Evolutionary conservation across 1,140 invertebrate species (phyloP).

Genomic region (Danaus melanippus): DNA sequence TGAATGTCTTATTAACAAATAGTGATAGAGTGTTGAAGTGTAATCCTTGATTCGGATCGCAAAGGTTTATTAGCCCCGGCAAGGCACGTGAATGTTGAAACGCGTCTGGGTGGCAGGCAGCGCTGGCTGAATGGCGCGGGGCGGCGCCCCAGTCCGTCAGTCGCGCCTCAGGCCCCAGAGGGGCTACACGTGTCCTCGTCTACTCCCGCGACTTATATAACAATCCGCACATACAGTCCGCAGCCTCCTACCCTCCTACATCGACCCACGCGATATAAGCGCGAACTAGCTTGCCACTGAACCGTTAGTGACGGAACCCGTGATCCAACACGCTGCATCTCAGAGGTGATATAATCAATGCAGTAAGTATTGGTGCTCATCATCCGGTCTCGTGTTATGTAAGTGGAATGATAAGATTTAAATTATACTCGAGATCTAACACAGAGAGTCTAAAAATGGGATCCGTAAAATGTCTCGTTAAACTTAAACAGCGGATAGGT

Average conservation of each 20-base stretch:
- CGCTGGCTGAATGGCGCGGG: slow-evolving; percentile 49
- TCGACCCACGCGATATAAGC: slow-evolving; percentile 41
- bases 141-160: slow-evolving; percentile 55
- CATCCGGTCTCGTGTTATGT: slow-evolving; percentile 35
- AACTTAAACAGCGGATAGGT: too few relatives aligned
- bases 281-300: slow-evolving; percentile 22
- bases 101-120: slow-evolving; percentile 46
- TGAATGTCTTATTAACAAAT: background rate
- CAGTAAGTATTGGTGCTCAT: slow-evolving; percentile 59
- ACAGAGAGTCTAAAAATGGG: too few relatives aligned
- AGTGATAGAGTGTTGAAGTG: slow-evolving; percentile 7
- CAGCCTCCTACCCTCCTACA: slow-evolving; percentile 51
- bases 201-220: slow-evolving; percentile 65
- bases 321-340: slow-evolving; percentile 40
- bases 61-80: slow-evolving; percentile 56
- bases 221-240: slow-evolving; percentile 63
- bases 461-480: too few relatives aligned
- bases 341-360: slow-evolving; percentile 67
- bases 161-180: slow-evolving; percentile 57
- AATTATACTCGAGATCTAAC: too few relatives aligned
- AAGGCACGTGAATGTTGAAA: slow-evolving; percentile 61
- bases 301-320: slow-evolving; percentile 26
- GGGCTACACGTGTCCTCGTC: slow-evolving; percentile 59
- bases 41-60: slow-evolving; percentile 35
- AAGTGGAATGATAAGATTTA: slow-evolving; percentile 22